Percentiles rank a stretch among this genome's conserved stretches.
Conservation (phyloP, 2,797 vertebrate species). For the Darevskia nairensis region DNA sequence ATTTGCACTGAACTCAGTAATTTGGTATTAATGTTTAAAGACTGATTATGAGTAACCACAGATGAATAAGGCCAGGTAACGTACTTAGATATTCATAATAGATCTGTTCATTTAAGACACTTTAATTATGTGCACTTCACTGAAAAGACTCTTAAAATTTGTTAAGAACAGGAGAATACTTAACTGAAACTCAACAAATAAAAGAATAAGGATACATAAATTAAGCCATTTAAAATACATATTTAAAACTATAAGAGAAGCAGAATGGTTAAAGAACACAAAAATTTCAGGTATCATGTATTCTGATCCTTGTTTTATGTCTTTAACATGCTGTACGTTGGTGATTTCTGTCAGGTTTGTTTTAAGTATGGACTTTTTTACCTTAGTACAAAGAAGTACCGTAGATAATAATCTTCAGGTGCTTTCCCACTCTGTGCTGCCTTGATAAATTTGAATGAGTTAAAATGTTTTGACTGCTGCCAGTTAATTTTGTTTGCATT, state of each 20-base stretch:
- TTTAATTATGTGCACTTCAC: neutral
- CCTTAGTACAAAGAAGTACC: neutral
- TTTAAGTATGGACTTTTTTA: neutral
- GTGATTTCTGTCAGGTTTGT: neutral
- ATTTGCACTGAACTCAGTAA: neutral
- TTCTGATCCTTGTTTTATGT: neutral
- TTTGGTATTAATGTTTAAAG: neutral
- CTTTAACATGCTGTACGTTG: neutral
- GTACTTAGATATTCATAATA: neutral
- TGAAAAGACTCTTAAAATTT: neutral
- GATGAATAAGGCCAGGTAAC: neutral
- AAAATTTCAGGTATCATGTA: neutral
- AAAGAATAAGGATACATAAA: neutral
- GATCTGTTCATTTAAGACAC: neutral
- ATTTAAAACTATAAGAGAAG: neutral
- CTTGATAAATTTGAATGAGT: neutral
- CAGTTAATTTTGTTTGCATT: neutral
- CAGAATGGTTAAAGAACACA: neutral
- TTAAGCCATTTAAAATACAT: neutral
- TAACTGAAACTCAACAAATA: neutral
- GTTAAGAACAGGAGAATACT: neutral
- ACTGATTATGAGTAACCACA: neutral
- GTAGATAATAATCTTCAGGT: neutral
- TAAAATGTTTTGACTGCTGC: neutral
- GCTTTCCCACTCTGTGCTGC: neutral